Evolutionary conservation across 2,113 vertebrate species (phyloP), one percentile per base, ranked within the genome.

Genomic region (Sorex araneus): DNA sequence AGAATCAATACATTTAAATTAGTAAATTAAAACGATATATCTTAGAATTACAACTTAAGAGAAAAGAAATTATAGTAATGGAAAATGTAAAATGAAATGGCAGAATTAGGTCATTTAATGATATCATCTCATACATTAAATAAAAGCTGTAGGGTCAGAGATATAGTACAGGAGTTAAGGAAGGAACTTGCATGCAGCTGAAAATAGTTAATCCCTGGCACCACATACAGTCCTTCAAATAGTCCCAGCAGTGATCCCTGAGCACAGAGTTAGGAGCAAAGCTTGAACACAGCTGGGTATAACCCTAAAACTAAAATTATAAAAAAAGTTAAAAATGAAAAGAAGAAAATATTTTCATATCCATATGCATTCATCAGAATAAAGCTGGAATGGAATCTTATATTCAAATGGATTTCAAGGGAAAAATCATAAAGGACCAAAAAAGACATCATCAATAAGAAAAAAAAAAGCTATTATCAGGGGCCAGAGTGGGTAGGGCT

Each of bases 341-440:
- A 73, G 40, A 87, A 1, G 21, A 47, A 93, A 87, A 85, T 5
- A 74, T 45, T 16, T 77, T 16, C 60, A 9, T 67, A 16, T 82
- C 45, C 5, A 91, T 50, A 50, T 50, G 66, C 36, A 45, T 54
- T 1, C 66, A 27, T 11, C 28, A 63, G 90, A 77, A 71, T 70
- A 50, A 84, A 90, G 32, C 18, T 50, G 40, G 21, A 71, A 77
- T 40, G 74, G 18, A 0, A 82, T 32, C 10, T 80, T 32, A 69
- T 64, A 79, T 84, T 76, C 87, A 92, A 90, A 19, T 19, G 6
- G 25, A 85, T 82, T 67, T 74, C 60, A 80, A 77, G 63, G 54
- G 76, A 76, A 75, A 71, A 21, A 4, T 32, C 32, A 28, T 66
- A 71, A 91, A 16, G 21, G 5, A 34, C 23, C 10, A 92, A 86